Percentiles rank a stretch among this genome's conserved stretches.
These are phyloP conservation scores for Drosophila azteca DNA, from an alignment of 1,140 invertebrate genomes.

Conservation along the genomic window DNA sequence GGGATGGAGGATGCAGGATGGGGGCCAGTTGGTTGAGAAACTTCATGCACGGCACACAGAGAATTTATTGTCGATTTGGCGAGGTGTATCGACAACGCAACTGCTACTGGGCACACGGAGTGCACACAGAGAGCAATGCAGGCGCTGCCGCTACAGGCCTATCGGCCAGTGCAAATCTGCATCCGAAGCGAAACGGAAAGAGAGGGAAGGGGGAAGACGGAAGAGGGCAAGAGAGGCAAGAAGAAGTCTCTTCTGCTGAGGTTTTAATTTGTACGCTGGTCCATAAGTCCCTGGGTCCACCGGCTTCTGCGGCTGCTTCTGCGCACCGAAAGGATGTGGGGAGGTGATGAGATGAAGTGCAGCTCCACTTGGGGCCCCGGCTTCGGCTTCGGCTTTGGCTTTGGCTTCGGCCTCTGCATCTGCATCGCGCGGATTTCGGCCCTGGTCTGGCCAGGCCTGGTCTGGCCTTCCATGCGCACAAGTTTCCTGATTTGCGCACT, in stretches of 20 bases:
- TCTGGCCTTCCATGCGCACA: constrained; percentile 43
- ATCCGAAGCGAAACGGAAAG: constrained; percentile 41
- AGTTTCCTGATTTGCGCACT: constrained; percentile 71
- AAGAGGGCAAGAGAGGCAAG: background rate
- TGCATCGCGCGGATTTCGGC: constrained; percentile 43
- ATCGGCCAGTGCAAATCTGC: constrained; percentile 72
- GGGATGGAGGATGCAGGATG: background rate
- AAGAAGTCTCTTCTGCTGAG: constrained; percentile 63
- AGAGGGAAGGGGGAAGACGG: constrained; percentile 3
- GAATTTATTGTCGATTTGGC: constrained; percentile 83
- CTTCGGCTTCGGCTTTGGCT: too few species aligned
- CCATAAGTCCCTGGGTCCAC: constrained; percentile 20
- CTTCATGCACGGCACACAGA: constrained; percentile 68
- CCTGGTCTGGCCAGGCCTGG: constrained; percentile 5
- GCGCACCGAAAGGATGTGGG: constrained; percentile 36
- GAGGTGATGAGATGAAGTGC: constrained; percentile 71
- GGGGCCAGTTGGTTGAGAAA: constrained; percentile 9
- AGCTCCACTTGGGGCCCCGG: constrained; percentile 9
- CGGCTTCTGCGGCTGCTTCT: constrained; percentile 42
- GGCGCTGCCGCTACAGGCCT: constrained; percentile 45
- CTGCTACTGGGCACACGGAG: constrained; percentile 82
- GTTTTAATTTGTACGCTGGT: constrained; percentile 77
- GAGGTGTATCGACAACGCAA: constrained; percentile 83
- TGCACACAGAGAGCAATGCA: constrained; percentile 24
- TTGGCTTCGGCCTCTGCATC: too few species aligned